Conservation (phyloP, 1,140 invertebrate species). For the Harlomillsia oculata region DNA sequence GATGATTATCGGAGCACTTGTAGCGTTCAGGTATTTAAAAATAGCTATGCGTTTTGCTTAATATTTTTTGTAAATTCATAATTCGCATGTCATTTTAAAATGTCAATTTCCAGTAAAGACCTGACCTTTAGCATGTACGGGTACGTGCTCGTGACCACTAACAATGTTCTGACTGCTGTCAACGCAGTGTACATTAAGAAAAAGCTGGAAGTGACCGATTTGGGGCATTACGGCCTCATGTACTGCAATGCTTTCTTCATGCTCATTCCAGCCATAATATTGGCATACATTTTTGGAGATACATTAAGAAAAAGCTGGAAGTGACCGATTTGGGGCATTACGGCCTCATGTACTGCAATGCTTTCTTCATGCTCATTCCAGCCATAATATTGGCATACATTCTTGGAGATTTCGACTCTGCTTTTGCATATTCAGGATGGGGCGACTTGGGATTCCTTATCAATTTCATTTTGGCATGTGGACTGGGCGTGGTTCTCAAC, state of each 20-base stretch:
- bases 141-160: constrained; percentile 64
- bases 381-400: constrained; percentile 12
- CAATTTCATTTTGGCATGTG: constrained; percentile 79
- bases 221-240: constrained; percentile 92
- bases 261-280: constrained; percentile 64
- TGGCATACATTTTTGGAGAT: constrained; percentile 69
- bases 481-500: constrained; percentile 92
- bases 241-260: constrained; percentile 96
- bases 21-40: constrained; percentile 53
- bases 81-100: background rate
- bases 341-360: background rate
- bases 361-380: background rate
- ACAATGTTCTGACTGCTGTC: constrained; percentile 81
- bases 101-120: constrained; percentile 58
- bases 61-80: background rate
- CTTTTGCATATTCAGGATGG: constrained; percentile 61
- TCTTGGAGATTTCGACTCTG: too few relatives aligned
- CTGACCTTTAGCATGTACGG: constrained; percentile 84
- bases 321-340: too few relatives aligned
- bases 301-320: background rate
- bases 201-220: constrained; percentile 82
- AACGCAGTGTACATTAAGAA: constrained; percentile 97
- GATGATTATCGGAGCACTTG: constrained; percentile 88
- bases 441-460: constrained; percentile 60
- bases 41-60: background rate